Percentiles rank a stretch among this genome's conserved stretches.
These are phyloP conservation scores for Dioctria rufipes DNA, from an alignment of 2,888 invertebrate genomes.

Conservation along the genomic window DNA sequence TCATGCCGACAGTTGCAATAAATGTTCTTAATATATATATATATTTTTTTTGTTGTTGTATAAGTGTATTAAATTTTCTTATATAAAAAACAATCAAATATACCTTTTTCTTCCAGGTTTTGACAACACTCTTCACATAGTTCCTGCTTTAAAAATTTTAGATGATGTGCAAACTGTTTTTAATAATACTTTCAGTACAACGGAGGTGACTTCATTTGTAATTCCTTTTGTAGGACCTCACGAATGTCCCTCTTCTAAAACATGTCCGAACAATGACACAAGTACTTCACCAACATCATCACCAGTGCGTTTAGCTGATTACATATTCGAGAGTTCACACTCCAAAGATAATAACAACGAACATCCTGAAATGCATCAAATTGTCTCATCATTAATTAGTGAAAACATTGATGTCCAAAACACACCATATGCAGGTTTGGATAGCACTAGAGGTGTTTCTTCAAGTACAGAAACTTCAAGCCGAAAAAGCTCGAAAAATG, in stretches of 20 bases:
- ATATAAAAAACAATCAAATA: no score
- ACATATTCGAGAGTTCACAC: constrained; percentile 31
- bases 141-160: constrained; percentile 67
- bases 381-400: constrained; percentile 52
- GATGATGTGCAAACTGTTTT: constrained; percentile 64
- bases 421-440: constrained; percentile 59
- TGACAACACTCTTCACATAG: constrained; percentile 71
- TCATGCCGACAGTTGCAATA: no score
- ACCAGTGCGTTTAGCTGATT: constrained; percentile 43
- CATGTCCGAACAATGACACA: constrained; percentile 68
- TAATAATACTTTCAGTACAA: constrained; percentile 66
- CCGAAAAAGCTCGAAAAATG: constrained; percentile 59
- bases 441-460: constrained; percentile 14
- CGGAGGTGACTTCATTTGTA: constrained; percentile 70
- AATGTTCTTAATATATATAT: no score
- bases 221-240: constrained; percentile 71
- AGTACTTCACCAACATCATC: constrained; percentile 48
- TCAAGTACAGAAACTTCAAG: constrained; percentile 16
- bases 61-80: no score
- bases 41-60: neutral
- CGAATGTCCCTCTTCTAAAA: constrained; percentile 70
- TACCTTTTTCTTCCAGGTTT: constrained; percentile 64
- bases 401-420: constrained; percentile 6
- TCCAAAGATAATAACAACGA: constrained; percentile 20
- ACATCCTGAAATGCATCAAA: constrained; percentile 50